Evolutionary conservation across 2,797 vertebrate species (phyloP), one percentile per base, ranked within the genome.

Genomic region (Coregonus suidteri): DNA sequence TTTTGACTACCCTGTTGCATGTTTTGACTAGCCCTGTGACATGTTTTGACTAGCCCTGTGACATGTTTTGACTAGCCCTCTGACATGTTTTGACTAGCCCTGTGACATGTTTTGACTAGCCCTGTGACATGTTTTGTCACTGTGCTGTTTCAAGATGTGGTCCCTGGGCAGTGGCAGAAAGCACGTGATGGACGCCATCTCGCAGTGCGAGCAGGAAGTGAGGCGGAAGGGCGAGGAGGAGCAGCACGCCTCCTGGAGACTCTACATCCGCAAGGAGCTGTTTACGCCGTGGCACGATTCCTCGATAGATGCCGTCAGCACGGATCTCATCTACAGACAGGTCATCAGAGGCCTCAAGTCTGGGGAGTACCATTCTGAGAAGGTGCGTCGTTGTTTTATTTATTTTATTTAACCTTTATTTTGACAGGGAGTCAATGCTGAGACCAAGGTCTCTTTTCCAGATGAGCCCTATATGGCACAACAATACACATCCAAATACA

Each of bases 261-360:
- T 99, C 20, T 95, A 93, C 86, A 93, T 98, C 88, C 95, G 95
- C 13, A 99, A 99, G 87, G 96, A 99, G 79, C 91, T 97, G 85
- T 99, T 99, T 85, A 93, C 92, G 0, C 97, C 98, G 0, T 99
- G 98, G 98, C 98, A 98, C 6, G 88, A 95, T 89, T 95, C 93
- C 85, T 85, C 41, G 6, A 52, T 85, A 25, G 98, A 99, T 81
- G 83, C 91, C 0, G 15, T 96, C 86, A 96, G 97, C 94, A 98
- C 97, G 0, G 92, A 97, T 1, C 97, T 99, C 59, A 97, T 98
- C 73, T 99, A 99, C 90, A 93, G 82, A 78, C 98, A 99, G 89
- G 73, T 98, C 85, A 93, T 99, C 79, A 94, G 91, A 0, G 96
- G 95, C 11, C 68, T 99, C 67, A 93, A 96, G 82, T 93, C 91